Evolutionary conservation across 2,797 vertebrate species (phyloP).

Genomic region (Heliangelus exortis): DNA sequence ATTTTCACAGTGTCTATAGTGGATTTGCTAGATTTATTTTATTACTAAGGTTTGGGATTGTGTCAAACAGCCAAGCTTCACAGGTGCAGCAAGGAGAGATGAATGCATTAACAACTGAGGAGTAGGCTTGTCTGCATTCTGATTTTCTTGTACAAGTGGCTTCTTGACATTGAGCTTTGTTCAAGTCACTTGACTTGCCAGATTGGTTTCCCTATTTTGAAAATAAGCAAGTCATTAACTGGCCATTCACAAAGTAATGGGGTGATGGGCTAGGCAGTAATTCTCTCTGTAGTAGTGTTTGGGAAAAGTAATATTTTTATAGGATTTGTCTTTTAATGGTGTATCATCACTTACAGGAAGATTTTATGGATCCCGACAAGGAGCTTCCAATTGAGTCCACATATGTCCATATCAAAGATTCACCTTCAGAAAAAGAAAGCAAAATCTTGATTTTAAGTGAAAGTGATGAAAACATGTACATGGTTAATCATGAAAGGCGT

Average conservation of each 20-base stretch:
- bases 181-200: background rate
- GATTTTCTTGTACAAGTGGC: background rate
- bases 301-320: background rate
- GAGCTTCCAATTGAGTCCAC: slow-evolving; percentile 81
- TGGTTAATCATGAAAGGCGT: slow-evolving; percentile 79
- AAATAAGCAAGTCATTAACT: background rate
- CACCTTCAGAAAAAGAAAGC: slow-evolving; percentile 78
- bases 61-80: background rate
- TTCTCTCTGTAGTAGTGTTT: background rate
- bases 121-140: background rate
- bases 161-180: background rate
- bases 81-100: background rate
- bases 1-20: background rate
- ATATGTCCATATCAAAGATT: slow-evolving; percentile 82
- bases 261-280: background rate
- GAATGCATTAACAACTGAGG: background rate
- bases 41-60: background rate
- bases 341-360: slow-evolving; percentile 75
- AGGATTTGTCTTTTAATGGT: background rate
- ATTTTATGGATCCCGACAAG: slow-evolving; percentile 80
- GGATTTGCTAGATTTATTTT: background rate
- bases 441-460: slow-evolving; percentile 79
- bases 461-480: slow-evolving; percentile 77
- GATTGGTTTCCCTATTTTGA: slow-evolving; percentile 2
- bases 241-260: background rate